Base-by-base conservation (phyloP, 2,797 vertebrate species). In the Enoplosus armatus region DNA sequence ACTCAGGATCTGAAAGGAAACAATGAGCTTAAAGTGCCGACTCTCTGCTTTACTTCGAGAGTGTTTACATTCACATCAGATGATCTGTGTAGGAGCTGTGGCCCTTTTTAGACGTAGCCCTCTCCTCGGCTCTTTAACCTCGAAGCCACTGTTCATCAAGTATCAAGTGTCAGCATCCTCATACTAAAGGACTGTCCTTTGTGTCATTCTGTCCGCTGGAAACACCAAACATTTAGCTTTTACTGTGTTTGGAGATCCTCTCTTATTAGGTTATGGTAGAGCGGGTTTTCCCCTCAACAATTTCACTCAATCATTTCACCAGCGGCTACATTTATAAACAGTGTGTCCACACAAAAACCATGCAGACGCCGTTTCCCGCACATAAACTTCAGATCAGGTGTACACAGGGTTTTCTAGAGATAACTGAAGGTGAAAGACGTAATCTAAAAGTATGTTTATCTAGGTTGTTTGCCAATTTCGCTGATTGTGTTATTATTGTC, bases 1-100 rank as follows among this genome's bases (percentile, higher is more conserved):
- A 7, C 47, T 24, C 33, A 59, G 29, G 35, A 75, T 72, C 64
- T 63, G 15, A 77, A 45, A 62, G 50, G 15, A 81, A 59, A 70
- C 47, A n/a, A 64, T 18, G 43, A 70, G 11, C 39, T 66, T 33
- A 50, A 55, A 50, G 26, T 12, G 1, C 24, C 1, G 9, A 37
- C 47, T 33, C 29, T 48, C 35, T 15, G 74, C 27, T 55, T 12
- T 7, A 3, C 16, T n/a, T 1, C 6, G 1, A 10, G 15, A 59
- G 14, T n/a, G 26, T 75, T 64, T 62, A 29, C 59, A 55, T 75
- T 29, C 27, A 64, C 35, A 50, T 66, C 37, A 47, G 59, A 76
- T 73, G 54, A 78, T 35, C 63, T 50, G 33, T 27, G 53, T 8
- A 63, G 54, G 50, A 71, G 37, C 41, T 18, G 5, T 27, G 15